A percentile compares a stretch with the other conserved stretches of the same genome.
Evolutionary conservation across 2,797 vertebrate genomes (phyloP).

Genomic region (Acrossocheilus wenchowensis): DNA sequence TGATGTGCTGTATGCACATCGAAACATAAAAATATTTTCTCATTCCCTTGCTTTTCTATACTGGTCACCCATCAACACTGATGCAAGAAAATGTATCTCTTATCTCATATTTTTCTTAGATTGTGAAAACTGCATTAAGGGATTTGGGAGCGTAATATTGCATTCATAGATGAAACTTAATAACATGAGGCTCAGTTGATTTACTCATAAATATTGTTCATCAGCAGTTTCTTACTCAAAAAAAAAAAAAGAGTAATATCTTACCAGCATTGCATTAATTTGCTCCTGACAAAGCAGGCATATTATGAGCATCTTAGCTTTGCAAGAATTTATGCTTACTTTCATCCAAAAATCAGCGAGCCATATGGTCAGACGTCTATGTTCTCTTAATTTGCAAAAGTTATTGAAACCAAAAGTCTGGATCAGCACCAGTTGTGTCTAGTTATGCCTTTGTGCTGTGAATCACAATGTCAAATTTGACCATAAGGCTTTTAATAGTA

Average conservation of each 20-base stretch:
- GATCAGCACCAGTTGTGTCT: constrained; percentile 50
- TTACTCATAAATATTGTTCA: constrained; percentile 46
- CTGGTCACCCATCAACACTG: neutral
- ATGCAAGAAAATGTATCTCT: constrained; percentile 1
- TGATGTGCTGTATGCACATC: neutral
- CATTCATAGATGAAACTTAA: constrained; percentile 31
- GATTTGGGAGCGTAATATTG: neutral
- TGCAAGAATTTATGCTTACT: constrained; percentile 61
- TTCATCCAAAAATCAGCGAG: constrained; percentile 31
- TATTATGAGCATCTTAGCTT: constrained; percentile 36
- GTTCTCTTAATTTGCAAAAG: constrained; percentile 38
- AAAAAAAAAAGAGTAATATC: neutral
- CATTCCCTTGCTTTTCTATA: neutral
- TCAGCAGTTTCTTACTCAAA: constrained; percentile 39
- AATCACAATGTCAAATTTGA: constrained; percentile 30
- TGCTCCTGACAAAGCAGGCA: constrained; percentile 41
- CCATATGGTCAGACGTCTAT: constrained; percentile 54
- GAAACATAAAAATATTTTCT: neutral
- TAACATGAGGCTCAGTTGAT: constrained; percentile 36
- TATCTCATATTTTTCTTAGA: neutral
- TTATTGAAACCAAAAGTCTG: constrained; percentile 41
- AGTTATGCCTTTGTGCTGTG: constrained; percentile 41
- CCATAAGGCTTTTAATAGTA: constrained; percentile 23
- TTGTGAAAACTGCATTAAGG: constrained; percentile 2
- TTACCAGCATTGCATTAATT: constrained; percentile 44